Evolutionary conservation across 2,113 vertebrate genomes (phyloP).

Genomic region (Microtus montanus): DNA sequence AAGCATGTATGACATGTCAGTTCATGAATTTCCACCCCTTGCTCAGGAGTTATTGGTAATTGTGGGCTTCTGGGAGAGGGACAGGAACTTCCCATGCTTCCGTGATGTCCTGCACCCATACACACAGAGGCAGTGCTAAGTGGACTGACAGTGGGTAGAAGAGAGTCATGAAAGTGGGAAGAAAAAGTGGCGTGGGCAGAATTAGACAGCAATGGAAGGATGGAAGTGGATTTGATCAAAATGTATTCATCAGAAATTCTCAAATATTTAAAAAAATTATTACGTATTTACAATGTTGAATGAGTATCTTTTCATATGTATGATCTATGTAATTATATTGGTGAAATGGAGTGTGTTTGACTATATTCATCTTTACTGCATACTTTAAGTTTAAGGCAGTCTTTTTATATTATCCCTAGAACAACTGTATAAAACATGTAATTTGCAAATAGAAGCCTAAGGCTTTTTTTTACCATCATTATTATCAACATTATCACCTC

Average conservation of each 20-base stretch:
- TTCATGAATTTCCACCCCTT: background rate
- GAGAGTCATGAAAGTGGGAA: background rate
- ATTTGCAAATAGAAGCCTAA: background rate
- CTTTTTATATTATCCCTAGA: background rate
- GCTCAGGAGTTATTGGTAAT: background rate
- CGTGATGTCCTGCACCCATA: background rate
- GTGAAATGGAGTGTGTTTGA: background rate
- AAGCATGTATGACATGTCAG: fast-evolving
- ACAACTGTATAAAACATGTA: background rate
- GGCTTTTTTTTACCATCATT: background rate
- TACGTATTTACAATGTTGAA: background rate
- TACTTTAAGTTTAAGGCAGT: background rate
- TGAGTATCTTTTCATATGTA: background rate
- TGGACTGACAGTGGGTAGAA: background rate
- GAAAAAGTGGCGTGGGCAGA: background rate
- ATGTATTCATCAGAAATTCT: background rate
- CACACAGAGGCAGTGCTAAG: background rate
- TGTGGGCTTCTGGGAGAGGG: background rate
- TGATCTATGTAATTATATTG: background rate
- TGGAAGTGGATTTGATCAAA: background rate
- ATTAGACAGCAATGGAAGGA: background rate
- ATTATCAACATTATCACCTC: background rate
- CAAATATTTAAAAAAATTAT: background rate
- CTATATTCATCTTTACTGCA: background rate
- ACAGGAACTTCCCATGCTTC: background rate